Evolutionary conservation across 2,797 vertebrate species (phyloP), one percentile per base, ranked within the genome.

Genomic region (Sebastes wilsoni): DNA sequence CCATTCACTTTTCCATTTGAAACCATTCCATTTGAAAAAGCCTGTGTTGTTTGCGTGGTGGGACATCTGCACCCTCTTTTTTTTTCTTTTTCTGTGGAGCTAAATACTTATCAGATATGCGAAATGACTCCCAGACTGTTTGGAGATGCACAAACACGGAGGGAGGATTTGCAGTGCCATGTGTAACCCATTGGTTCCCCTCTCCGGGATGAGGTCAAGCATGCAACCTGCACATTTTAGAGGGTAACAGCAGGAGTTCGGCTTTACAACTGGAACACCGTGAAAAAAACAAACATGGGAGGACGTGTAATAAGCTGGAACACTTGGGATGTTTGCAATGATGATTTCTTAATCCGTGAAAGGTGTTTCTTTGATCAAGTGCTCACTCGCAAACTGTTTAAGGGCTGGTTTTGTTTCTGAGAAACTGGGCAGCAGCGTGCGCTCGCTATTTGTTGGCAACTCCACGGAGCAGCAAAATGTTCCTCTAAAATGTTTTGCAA

Each of bases 101-200:
- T 72, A 75, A 89, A 92, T 84, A 68, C 89, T 92, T 83, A 93
- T 94, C 90, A 91, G 89, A 93, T 87, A 86, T 81, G 65, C 80
- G 55, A 90, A 94, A 95, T 93, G 91, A 92, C 85, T 95, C 90
- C 91, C 94, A 94, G 93, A 89, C 89, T 87, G 84, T 86, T 81
- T 62, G 76, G 85, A 88, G 85, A 88, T 90, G 80, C 84, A 86
- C 88, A 90, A 83, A 90, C 84, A 87, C 68, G 23, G 55, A 81
- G 65, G 8, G 72, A 72, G 84, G 83, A 66, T 86, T 83, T 79
- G 71, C 77, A 86, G 81, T 72, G 75, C 88, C 93, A 94, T 93
- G 89, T 95, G 90, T 85, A 88, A 93, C 83, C 91, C 87, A 91
- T 94, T 94, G 85, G 87, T 90, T 88, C 77, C 85, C 67, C 88